Evolutionary conservation across 2,797 vertebrate species (phyloP), one percentile per base, ranked within the genome.

Genomic region (Eulemur coronatus): DNA sequence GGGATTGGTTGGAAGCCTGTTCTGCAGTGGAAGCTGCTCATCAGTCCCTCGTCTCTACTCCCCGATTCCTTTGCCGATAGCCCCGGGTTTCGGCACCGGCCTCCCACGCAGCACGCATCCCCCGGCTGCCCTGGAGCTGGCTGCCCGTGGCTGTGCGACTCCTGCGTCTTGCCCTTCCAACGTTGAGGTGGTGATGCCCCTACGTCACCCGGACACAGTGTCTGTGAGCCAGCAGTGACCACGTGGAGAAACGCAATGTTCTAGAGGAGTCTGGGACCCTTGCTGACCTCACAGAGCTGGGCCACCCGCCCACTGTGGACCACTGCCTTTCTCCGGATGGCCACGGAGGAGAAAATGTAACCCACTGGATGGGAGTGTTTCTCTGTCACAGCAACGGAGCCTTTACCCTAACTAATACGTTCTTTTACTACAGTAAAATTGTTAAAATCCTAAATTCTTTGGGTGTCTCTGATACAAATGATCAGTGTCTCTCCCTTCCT

Each of bases 41-140:
- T 30, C 20, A 22, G 26, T 26, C 28, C 30, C 46, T 4, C 0
- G 11, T 13, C 18, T 50, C 63, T n/a, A 11, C 1, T 46, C 26
- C 57, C 33, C 28, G 26, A 5, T 33, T 26, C 9, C 55, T 73
- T n/a, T 3, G n/a, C 55, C 8, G 4, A 26, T 8, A 26, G 33
- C 7, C 20, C 7, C 1, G 0, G 7, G 17, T 22, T 46, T 50
- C 10, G 13, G 12, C 26, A n/a, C 46, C 24, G 18, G 43, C 20
- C 15, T 43, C 43, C 30, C 14, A 1, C 0, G 10, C 5, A 26
- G 15, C 30, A 48, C 0, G 1, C 20, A 20, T 7, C 20, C 30
- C 72, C 59, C 59, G 7, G 41, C 30, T 24, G 89, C 33, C 24
- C 24, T 3, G 28, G 0, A 33, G 15, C 67, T 80, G 10, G 14